Conservation (phyloP, 2,888 invertebrate species). For the Rhimphoctona megacephalus region DNA sequence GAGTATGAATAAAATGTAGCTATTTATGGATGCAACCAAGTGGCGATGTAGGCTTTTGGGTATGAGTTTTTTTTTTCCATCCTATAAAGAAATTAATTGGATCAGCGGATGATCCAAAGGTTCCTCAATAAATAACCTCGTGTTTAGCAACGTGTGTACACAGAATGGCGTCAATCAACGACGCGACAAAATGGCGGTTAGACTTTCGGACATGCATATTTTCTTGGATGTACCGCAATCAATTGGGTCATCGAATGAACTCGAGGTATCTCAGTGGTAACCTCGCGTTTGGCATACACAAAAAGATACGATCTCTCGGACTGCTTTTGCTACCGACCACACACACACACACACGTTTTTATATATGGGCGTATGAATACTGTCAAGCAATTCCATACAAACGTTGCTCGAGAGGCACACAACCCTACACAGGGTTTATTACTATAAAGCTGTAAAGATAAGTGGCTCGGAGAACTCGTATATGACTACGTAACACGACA, state of each 20-base stretch:
- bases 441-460: conserved; percentile 71
- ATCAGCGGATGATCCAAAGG: background rate
- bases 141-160: background rate
- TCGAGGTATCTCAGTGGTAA: conserved; percentile 29
- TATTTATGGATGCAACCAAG: background rate
- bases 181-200: background rate
- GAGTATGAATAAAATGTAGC: too few species aligned
- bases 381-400: conserved; percentile 41
- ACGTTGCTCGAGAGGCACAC: conserved; percentile 23
- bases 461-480: conserved; percentile 61
- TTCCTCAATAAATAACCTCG: background rate
- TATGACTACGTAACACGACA: conserved; percentile 76
- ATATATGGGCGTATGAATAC: background rate
- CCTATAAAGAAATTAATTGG: background rate
- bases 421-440: conserved; percentile 11
- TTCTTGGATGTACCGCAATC: conserved; percentile 31
- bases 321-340: conserved; percentile 45
- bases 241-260: conserved; percentile 62
- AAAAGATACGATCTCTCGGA: conserved; percentile 58
- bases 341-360: background rate
- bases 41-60: too few species aligned
- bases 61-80: too few species aligned
- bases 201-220: conserved; percentile 1
- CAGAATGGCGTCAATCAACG: background rate
- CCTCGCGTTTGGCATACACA: conserved; percentile 53